Conservation (phyloP, 2,797 vertebrate species). For the Cossypha dichroa region DNA sequence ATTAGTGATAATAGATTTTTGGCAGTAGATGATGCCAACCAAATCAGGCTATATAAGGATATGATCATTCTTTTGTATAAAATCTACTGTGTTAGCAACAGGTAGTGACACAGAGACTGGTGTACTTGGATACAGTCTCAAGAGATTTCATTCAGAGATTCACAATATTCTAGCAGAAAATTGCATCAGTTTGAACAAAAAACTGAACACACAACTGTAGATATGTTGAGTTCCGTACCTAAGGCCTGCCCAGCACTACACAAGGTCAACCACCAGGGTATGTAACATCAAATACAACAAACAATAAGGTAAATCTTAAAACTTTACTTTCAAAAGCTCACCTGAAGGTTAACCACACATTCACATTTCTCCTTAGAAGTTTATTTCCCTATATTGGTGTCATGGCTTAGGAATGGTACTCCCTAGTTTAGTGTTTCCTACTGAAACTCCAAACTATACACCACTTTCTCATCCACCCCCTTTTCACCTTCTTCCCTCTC, state of each 20-base stretch:
- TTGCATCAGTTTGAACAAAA: background rate
- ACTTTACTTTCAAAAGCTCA: background rate
- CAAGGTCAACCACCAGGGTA: background rate
- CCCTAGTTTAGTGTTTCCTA: background rate
- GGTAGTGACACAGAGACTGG: background rate
- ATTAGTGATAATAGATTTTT: background rate
- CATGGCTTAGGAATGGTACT: background rate
- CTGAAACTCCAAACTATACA: background rate
- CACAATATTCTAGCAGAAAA: conserved; percentile 13
- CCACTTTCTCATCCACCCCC: background rate
- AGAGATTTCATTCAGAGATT: background rate
- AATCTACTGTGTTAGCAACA: background rate
- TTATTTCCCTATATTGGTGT: background rate
- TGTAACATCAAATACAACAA: background rate
- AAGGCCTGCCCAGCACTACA: background rate
- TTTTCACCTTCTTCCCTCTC: background rate
- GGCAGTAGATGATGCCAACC: background rate
- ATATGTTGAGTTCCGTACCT: fast-evolving
- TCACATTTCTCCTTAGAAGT: background rate
- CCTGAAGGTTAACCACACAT: background rate
- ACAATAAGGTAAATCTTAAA: background rate
- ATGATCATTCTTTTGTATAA: background rate
- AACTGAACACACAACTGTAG: background rate
- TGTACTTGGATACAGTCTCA: background rate
- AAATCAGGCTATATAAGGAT: background rate